A percentile compares a stretch with the other conserved stretches of the same genome.
These are phyloP conservation scores for Tridacna gigas DNA, from an alignment of 2,888 invertebrate species.

Conservation along the genomic window DNA sequence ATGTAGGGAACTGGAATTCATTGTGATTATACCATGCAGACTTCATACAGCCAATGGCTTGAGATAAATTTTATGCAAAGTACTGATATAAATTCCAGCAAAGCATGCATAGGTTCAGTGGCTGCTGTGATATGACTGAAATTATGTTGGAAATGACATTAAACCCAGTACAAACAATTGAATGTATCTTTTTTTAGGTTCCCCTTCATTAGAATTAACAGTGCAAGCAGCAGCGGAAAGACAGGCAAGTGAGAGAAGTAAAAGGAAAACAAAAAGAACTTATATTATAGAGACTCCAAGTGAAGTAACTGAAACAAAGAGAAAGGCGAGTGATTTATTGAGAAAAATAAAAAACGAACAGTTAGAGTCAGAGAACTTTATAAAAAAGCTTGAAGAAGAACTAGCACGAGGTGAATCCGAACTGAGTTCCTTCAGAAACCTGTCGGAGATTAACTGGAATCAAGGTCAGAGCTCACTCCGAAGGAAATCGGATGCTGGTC, in stretches of 20 bases:
- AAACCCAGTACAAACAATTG: too few relatives aligned
- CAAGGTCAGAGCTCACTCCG: neutral
- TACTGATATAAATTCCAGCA: too few relatives aligned
- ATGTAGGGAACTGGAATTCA: too few relatives aligned
- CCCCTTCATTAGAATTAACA: slow-evolving; percentile 54
- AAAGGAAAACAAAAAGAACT: slow-evolving; percentile 8
- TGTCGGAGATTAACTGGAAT: slow-evolving; percentile 17
- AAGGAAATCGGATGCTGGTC: slow-evolving; percentile 11
- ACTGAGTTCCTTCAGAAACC: neutral
- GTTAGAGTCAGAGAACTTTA: slow-evolving; percentile 1
- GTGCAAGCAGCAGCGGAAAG: slow-evolving; percentile 51
- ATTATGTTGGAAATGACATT: too few relatives aligned
- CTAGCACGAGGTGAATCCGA: slow-evolving; percentile 15
- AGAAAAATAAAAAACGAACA: slow-evolving; percentile 12
- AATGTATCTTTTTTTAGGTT: slow-evolving; percentile 43
- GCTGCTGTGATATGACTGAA: too few relatives aligned
- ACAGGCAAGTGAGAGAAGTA: slow-evolving; percentile 34
- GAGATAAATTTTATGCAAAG: too few relatives aligned
- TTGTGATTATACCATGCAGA: too few relatives aligned
- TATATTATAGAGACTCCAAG: slow-evolving; percentile 30
- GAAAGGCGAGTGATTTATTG: slow-evolving; percentile 40
- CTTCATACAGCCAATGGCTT: too few relatives aligned
- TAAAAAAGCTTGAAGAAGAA: slow-evolving; percentile 19
- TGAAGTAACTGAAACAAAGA: slow-evolving; percentile 35
- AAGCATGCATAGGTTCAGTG: too few relatives aligned